These are phyloP conservation scores for Trachythela sp. DNA, from an alignment of 64 coral and sea anemone genomes.

Conservation along the genomic window DNA sequence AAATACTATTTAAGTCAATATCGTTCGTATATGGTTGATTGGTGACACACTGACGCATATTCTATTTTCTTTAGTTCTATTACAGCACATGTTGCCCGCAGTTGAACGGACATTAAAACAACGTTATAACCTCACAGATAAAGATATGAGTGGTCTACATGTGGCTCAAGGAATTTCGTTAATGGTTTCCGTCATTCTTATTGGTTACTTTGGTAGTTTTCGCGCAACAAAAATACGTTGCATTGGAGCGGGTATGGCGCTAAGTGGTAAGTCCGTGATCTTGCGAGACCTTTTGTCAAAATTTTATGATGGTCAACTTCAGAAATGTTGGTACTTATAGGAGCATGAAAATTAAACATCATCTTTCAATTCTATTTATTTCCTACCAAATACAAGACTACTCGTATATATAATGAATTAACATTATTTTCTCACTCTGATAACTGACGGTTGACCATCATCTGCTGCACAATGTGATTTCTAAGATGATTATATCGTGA, in stretches of 20 bases:
- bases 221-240: not conserved
- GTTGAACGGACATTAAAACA: not conserved
- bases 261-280: not conserved
- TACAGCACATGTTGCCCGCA: not conserved
- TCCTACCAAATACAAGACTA: too few species aligned
- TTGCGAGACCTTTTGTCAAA: not conserved
- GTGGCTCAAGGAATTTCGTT: not conserved
- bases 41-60: too few species aligned
- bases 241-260: not conserved
- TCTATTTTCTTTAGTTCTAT: not conserved
- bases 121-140: not conserved
- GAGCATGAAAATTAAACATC: not conserved
- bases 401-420: too few species aligned
- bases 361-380: too few species aligned
- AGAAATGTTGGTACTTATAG: too few species aligned
- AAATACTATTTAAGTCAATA: too few species aligned
- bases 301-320: too few species aligned
- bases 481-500: too few species aligned
- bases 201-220: conserved; percentile 2
- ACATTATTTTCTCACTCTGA: too few species aligned
- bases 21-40: not conserved
- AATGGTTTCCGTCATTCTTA: not conserved
- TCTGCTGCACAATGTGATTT: too few species aligned
- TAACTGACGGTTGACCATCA: too few species aligned
- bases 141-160: not conserved